Conservation (phyloP, 2,888 invertebrate species). For the Endotricha flammealis region DNA sequence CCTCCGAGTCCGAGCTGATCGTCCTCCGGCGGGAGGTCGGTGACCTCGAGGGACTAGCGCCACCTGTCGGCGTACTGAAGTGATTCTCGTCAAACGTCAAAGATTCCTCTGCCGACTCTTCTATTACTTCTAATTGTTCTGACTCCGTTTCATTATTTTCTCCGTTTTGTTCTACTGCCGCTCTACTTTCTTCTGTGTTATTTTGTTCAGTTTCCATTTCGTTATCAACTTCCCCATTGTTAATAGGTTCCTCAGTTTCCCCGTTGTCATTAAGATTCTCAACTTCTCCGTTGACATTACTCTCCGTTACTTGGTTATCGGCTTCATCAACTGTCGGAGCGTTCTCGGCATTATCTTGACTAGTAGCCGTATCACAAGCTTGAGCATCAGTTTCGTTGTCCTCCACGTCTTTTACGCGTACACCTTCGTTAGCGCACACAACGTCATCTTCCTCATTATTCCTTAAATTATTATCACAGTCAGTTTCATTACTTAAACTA, state of each 20-base stretch:
- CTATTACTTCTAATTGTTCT: conserved; percentile 12
- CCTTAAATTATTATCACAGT: conserved; percentile 74
- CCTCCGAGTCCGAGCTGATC: conserved; percentile 65
- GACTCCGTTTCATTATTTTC: conserved; percentile 1
- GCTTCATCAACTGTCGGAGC: conserved; percentile 6
- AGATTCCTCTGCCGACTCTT: conserved; percentile 34
- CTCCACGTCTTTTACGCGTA: conserved; percentile 13
- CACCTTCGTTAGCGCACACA: conserved; percentile 55
- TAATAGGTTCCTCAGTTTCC: conserved; percentile 6
- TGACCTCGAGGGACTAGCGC: conserved; percentile 42
- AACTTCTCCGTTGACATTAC: not conserved
- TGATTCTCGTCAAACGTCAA: conserved; percentile 72
- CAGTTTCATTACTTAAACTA: conserved; percentile 62
- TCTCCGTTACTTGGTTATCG: conserved; percentile 1
- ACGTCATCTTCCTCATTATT: conserved; percentile 71
- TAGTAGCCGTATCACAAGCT: conserved; percentile 44
- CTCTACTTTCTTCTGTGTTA: conserved; percentile 13
- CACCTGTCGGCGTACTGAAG: conserved; percentile 69
- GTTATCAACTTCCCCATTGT: not conserved
- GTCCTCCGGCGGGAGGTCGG: conserved; percentile 37
- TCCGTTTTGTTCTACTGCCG: conserved; percentile 14
- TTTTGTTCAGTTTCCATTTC: conserved; percentile 8
- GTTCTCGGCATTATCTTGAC: conserved; percentile 30
- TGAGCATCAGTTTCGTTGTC: conserved; percentile 36
- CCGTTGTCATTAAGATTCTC: conserved; percentile 1